Evolutionary conservation across 2,888 invertebrate genomes (phyloP).

Genomic region (Crossocerus cetratus): DNA sequence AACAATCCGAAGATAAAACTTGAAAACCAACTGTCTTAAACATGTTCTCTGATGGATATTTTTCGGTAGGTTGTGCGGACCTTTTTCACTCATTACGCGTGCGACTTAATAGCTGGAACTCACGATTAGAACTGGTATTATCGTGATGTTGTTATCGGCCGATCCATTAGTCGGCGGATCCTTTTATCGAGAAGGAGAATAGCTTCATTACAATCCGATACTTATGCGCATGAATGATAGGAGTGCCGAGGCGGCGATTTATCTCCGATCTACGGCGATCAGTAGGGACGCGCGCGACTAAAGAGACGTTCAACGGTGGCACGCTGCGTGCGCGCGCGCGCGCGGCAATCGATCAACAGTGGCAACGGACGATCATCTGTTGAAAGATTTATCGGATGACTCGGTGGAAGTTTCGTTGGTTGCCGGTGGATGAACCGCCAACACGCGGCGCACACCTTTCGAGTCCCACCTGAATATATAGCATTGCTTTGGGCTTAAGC

Average conservation of each 20-base stretch:
- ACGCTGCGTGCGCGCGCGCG: slow-evolving; percentile 7
- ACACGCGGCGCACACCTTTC: slow-evolving; percentile 6
- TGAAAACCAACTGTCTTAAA: too few relatives aligned
- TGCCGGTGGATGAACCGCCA: slow-evolving; percentile 9
- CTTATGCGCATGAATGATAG: background rate
- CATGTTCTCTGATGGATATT: too few relatives aligned
- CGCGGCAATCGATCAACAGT: slow-evolving; percentile 25
- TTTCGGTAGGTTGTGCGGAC: too few relatives aligned
- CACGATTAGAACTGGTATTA: too few relatives aligned
- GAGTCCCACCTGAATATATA: slow-evolving; percentile 8
- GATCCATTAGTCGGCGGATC: too few relatives aligned
- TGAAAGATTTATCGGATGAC: slow-evolving; percentile 33
- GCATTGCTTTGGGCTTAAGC: slow-evolving; percentile 5
- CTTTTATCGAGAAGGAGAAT: background rate
- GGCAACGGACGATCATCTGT: slow-evolving; percentile 5
- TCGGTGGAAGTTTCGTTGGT: slow-evolving; percentile 22
- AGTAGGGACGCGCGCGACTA: slow-evolving; percentile 3
- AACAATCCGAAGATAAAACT: too few relatives aligned
- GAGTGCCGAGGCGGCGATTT: slow-evolving; percentile 18
- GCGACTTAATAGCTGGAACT: too few relatives aligned
- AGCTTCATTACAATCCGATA: slow-evolving; percentile 10
- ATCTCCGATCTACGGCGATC: slow-evolving; percentile 27
- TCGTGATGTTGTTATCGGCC: too few relatives aligned
- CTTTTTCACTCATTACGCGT: too few relatives aligned
- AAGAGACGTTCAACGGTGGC: slow-evolving; percentile 11